phyloP scores from a whole-genome alignment of 1,140 invertebrate genomes.

The Globodera ellingtonae region DNA sequence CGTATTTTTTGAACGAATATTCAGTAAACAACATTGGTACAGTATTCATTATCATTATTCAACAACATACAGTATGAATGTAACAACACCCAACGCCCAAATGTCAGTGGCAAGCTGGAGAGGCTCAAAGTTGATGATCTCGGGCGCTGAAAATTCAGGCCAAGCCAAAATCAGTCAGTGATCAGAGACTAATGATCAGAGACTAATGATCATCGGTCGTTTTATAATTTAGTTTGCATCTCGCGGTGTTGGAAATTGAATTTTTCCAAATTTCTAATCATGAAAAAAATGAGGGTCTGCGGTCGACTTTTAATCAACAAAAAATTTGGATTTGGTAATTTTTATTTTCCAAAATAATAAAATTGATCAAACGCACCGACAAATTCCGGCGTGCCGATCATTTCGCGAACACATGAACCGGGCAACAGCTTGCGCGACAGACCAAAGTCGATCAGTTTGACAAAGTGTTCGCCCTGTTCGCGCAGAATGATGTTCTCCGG shows the following conservation, averaged over 20 bases:
- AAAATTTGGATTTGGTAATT: neutral
- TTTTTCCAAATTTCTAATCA: no score
- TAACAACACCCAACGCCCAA: constrained; percentile 69
- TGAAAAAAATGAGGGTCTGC: neutral
- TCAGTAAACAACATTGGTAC: no score
- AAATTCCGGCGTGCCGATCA: constrained; percentile 72
- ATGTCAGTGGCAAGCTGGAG: constrained; percentile 67
- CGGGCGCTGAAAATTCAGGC: constrained; percentile 67
- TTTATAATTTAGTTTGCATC: no score
- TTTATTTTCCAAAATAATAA: neutral
- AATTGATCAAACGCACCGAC: constrained; percentile 66
- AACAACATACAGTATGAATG: constrained; percentile 67
- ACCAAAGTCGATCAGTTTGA: constrained; percentile 75
- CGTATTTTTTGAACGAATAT: no score
- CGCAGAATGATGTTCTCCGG: constrained; percentile 71
- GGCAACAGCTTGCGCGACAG: constrained; percentile 70
- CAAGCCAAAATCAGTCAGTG: neutral
- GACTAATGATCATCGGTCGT: no score
- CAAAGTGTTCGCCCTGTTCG: constrained; percentile 66
- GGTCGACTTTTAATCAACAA: no score
- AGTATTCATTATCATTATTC: no score
- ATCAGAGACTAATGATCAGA: neutral
- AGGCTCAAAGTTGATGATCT: constrained; percentile 70
- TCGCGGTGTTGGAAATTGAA: no score
- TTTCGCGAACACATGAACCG: constrained; percentile 67